Evolutionary conservation across 2,888 invertebrate species (phyloP).

Genomic region (Galerucella nymphaeae): DNA sequence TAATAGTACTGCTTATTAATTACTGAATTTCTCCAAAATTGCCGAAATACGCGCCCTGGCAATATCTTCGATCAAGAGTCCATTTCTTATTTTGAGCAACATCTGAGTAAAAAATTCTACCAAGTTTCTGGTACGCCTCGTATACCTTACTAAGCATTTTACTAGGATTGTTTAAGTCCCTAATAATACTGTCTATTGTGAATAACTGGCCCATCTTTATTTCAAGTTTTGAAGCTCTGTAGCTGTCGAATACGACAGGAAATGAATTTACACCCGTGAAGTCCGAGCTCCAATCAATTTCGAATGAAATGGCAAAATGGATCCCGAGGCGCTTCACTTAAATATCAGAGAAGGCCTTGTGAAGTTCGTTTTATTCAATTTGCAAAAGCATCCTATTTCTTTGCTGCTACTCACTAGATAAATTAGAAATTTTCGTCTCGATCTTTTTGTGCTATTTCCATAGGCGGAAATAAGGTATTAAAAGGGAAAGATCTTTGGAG

Average conservation of each 20-base stretch:
- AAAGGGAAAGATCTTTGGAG: not conserved
- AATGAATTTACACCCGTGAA: constrained; percentile 32
- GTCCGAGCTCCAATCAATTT: constrained; percentile 33
- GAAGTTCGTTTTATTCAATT: constrained; percentile 33
- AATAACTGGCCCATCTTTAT: constrained; percentile 2
- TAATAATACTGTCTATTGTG: not conserved
- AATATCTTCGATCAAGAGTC: too few relatives aligned
- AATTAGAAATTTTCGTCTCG: constrained; percentile 31
- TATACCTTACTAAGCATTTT: too few relatives aligned
- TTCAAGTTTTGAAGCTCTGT: not conserved
- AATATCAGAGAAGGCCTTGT: constrained; percentile 28
- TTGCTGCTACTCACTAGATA: constrained; percentile 25
- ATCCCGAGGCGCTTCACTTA: constrained; percentile 29
- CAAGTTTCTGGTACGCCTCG: too few relatives aligned
- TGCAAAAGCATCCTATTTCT: constrained; percentile 25
- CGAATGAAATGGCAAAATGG: constrained; percentile 27
- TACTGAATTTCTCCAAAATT: too few relatives aligned
- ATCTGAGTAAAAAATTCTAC: too few relatives aligned
- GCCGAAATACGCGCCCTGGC: too few relatives aligned
- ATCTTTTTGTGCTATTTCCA: constrained; percentile 21
- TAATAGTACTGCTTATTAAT: not conserved
- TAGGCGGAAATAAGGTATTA: not conserved
- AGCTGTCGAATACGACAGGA: constrained; percentile 26
- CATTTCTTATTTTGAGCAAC: too few relatives aligned
- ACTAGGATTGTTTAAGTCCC: too few relatives aligned